Conservation (phyloP, 2,113 vertebrate species). For the Scolopax mira region DNA sequence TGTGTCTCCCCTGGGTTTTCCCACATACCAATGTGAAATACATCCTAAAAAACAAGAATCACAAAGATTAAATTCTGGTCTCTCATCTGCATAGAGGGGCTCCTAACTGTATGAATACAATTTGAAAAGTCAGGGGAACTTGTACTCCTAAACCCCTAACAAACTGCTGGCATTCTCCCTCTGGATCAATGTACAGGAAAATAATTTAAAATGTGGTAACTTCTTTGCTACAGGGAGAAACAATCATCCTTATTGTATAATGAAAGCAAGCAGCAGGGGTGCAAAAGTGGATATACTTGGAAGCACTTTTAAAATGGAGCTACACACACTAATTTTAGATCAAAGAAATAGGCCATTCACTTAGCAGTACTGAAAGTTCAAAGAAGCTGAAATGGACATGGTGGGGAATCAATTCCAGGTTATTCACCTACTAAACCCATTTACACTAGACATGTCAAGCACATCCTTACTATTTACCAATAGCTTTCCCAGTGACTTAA, state of each 20-base stretch:
- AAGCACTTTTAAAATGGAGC: conserved; percentile 11
- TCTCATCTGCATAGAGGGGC: not conserved
- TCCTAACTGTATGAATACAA: not conserved
- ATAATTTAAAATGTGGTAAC: not conserved
- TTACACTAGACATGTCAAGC: not conserved
- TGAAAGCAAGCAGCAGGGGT: not conserved
- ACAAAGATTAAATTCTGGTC: not conserved
- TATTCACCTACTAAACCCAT: not conserved
- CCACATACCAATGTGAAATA: not conserved
- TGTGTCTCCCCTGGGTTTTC: not conserved
- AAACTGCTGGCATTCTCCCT: not conserved
- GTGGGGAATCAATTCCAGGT: not conserved
- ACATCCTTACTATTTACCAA: not conserved
- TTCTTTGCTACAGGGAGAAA: conserved; percentile 1
- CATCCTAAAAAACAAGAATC: not conserved
- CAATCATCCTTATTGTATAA: not conserved
- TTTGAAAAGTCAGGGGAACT: not conserved
- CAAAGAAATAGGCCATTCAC: conserved; percentile 12
- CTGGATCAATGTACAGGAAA: not conserved
- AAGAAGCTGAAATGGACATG: not conserved
- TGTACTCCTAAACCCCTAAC: not conserved
- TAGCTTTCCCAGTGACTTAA: not conserved
- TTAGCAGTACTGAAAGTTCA: not conserved
- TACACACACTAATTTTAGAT: conserved; percentile 18
- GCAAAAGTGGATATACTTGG: not conserved